Evolutionary conservation across 2,888 invertebrate species (phyloP), one percentile per base, ranked within the genome.

Genomic region (Nomada fabriciana): DNA sequence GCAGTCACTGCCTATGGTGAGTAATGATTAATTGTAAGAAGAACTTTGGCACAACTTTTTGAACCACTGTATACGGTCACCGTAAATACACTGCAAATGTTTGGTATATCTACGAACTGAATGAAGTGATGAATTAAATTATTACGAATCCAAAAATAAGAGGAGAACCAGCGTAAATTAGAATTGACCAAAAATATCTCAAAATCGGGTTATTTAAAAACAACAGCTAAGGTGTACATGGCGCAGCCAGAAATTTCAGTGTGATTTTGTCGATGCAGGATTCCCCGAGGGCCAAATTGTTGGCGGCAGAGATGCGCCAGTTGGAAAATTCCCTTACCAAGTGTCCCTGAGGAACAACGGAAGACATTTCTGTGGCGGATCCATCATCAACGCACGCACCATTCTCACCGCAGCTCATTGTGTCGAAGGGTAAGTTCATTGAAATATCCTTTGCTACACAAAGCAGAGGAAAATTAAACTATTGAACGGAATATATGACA

Each of bases 371-470:
- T 96, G 96, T 80, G 95, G 95, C 0, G 95, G 95, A 0, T 95
- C 95, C 0, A 93, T 96, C 2, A 90, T 96, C 11, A 95, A 94
- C 42, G 94, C 94, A 0, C 90, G 94, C 13, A 94, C 95, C 3
- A 94, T 95, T 36, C 86, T 95, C 0, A 95, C 95, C 0, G 95
- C 95, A 1, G 95, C 95, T 1, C 95, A 95, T 83, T 95, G 95
- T 63, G 93, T 95, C 13, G 90, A 93, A 42, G 91, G 94, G 95
- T 95, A 87, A 36, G 75, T 78, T 23, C 55, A 20, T 9, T 4
- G 13, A 5, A 25, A 50, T 55, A 13, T 5, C 47, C 7, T 36
- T 36, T 36, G 36, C 36, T 7, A 36, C 25, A 2, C 25, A 25
- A 25, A 25, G 25, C 25, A 25, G 2, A 25, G 25, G 25, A 0